A percentile compares a stretch with the other conserved stretches of the same genome.
These are phyloP conservation scores for Echeneis naucrates DNA, from an alignment of 2,797 vertebrate genomes.

Conservation along the genomic window DNA sequence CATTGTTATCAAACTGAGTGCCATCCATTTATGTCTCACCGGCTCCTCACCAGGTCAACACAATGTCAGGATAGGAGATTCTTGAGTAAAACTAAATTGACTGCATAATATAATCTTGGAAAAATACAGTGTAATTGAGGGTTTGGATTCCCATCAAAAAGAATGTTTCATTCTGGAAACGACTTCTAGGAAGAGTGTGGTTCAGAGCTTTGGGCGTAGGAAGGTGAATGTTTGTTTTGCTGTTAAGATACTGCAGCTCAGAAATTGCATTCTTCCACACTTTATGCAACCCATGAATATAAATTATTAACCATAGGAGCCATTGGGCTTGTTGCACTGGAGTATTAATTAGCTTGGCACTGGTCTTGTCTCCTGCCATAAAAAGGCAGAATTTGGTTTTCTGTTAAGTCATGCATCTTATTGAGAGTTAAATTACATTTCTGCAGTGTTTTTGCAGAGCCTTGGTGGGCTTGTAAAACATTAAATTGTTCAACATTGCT, in stretches of 20 bases:
- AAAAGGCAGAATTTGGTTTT: slow-evolving; percentile 51
- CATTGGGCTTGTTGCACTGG: slow-evolving; percentile 9
- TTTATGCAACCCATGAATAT: slow-evolving; percentile 8
- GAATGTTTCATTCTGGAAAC: slow-evolving; percentile 40
- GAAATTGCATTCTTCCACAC: neutral
- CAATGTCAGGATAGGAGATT: slow-evolving; percentile 40
- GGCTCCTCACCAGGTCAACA: slow-evolving; percentile 47
- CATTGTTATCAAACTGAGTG: slow-evolving; percentile 33
- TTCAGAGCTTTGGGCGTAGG: slow-evolving; percentile 32
- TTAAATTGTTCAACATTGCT: slow-evolving; percentile 35
- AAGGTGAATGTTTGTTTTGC: slow-evolving; percentile 58
- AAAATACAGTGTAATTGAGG: slow-evolving; percentile 68
- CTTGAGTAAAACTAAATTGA: slow-evolving; percentile 61
- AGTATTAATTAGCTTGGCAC: slow-evolving; percentile 43
- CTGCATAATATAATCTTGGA: slow-evolving; percentile 71
- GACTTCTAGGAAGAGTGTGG: slow-evolving; percentile 53
- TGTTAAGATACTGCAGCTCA: slow-evolving; percentile 44
- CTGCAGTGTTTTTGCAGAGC: slow-evolving; percentile 43
- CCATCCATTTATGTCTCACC: slow-evolving; percentile 33
- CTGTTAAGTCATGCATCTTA: slow-evolving; percentile 59
- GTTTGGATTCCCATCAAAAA: slow-evolving; percentile 57
- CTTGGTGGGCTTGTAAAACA: slow-evolving; percentile 61
- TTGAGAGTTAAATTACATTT: slow-evolving; percentile 60
- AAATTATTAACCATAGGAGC: slow-evolving; percentile 22
- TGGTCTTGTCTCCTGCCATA: slow-evolving; percentile 41